These are phyloP conservation scores for Theonella swinhoei DNA, from an alignment of 37 sponge, comb jelly and placozoan genomes.

Conservation along the genomic window DNA sequence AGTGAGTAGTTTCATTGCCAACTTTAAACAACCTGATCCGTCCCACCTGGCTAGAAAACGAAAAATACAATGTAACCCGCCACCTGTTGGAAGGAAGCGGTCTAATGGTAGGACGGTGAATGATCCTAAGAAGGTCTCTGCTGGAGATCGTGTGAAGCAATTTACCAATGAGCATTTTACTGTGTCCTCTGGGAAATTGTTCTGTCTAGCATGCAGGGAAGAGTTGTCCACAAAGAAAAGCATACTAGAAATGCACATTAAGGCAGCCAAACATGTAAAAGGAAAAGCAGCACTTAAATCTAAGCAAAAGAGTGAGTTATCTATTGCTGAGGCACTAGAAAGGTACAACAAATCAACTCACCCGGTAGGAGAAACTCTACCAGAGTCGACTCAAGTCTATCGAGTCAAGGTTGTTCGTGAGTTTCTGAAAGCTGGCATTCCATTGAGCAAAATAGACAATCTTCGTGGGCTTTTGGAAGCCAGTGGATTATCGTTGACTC, in stretches of 20 bases:
- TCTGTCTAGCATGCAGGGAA: conserved; percentile 40
- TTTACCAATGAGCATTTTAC: conserved; percentile 14
- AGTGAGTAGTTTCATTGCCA: background rate
- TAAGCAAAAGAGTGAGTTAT: background rate
- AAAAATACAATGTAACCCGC: conserved; percentile 16
- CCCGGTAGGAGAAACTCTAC: conserved; percentile 15
- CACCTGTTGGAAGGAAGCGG: conserved; percentile 10
- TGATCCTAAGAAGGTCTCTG: conserved; percentile 23
- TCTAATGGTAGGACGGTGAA: conserved; percentile 1
- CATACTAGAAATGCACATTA: conserved; percentile 8
- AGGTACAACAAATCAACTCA: conserved; percentile 21
- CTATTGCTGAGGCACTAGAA: conserved; percentile 27
- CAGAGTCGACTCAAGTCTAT: conserved; percentile 16
- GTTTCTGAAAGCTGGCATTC: conserved; percentile 29
- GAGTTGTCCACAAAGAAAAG: conserved; percentile 25
- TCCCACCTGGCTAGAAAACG: conserved; percentile 10
- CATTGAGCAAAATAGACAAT: conserved; percentile 2
- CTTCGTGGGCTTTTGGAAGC: conserved; percentile 34
- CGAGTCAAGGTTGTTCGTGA: conserved; percentile 14
- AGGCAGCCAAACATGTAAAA: conserved; percentile 18
- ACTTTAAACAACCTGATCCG: background rate
- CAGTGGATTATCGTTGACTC: conserved; percentile 3
- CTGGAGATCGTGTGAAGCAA: conserved; percentile 16
- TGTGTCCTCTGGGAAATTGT: conserved; percentile 3
- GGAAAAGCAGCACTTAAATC: conserved; percentile 9